Percentiles rank a stretch among this genome's conserved stretches.
These are phyloP conservation scores for Polyodon spathula DNA, from an alignment of 2,113 vertebrate species.

Conservation along the genomic window DNA sequence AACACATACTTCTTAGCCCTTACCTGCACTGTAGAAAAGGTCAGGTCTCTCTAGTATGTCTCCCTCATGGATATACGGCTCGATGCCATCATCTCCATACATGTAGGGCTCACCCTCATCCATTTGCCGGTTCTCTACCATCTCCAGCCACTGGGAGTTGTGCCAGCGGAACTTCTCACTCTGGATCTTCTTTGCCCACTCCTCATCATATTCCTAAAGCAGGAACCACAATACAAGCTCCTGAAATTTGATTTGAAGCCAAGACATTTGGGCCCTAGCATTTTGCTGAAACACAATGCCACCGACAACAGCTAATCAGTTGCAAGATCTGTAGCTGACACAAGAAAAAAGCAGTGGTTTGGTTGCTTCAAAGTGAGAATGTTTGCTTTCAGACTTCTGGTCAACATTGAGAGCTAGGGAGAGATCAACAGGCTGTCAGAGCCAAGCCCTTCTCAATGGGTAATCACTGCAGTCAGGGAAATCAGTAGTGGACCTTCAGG, in stretches of 20 bases:
- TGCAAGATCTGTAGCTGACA: not conserved
- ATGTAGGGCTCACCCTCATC: conserved; percentile 72
- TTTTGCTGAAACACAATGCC: not conserved
- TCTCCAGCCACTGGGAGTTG: conserved; percentile 93
- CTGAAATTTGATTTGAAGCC: no score
- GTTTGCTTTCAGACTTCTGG: conserved; percentile 4
- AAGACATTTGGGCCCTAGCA: no score
- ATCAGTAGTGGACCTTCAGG: not conserved
- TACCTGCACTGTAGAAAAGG: conserved; percentile 80
- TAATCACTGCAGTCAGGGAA: not conserved
- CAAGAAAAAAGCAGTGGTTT: not conserved
- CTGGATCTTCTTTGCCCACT: conserved; percentile 85
- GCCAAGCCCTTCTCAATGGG: not conserved
- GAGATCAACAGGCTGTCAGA: not conserved
- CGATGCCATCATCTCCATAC: conserved; percentile 66
- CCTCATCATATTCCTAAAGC: conserved; percentile 78
- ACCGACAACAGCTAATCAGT: not conserved
- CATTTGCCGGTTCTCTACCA: conserved; percentile 80
- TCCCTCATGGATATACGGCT: conserved; percentile 67
- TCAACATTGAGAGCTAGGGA: not conserved
- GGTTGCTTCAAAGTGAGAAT: conserved; percentile 4
- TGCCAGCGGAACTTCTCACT: conserved; percentile 84
- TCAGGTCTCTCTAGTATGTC: conserved; percentile 77
- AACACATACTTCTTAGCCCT: conserved; percentile 6
- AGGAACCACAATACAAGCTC: not conserved